phyloP scores from a whole-genome alignment of 2,888 invertebrate species.

The Heliothis peltigera region DNA sequence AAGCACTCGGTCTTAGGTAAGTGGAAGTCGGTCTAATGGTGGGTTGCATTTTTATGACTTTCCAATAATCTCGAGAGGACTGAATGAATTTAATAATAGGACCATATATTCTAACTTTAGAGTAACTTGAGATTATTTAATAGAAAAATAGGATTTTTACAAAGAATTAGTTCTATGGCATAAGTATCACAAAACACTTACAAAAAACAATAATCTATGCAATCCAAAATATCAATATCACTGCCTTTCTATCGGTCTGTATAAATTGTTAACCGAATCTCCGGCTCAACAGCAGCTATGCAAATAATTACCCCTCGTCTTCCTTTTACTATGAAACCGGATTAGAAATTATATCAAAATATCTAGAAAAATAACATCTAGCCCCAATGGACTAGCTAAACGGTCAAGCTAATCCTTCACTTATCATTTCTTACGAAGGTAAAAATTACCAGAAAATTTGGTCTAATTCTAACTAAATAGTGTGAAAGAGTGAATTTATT shows the following conservation, averaged over 20 bases:
- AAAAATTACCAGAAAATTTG: neutral
- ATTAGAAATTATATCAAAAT: constrained; percentile 5
- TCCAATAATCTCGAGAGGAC: neutral
- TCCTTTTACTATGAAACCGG: too few species aligned
- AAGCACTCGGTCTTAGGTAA: constrained; percentile 16
- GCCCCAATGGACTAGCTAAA: neutral
- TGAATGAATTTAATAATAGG: neutral
- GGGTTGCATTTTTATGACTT: constrained; percentile 34
- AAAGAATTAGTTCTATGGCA: too few species aligned
- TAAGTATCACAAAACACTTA: too few species aligned
- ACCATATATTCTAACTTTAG: neutral
- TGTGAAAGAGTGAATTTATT: too few species aligned
- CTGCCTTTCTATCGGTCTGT: neutral
- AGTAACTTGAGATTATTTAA: too few species aligned
- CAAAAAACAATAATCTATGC: neutral
- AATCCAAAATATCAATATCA: neutral
- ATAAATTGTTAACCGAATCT: neutral
- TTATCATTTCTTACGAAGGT: neutral
- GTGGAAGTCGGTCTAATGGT: constrained; percentile 27
- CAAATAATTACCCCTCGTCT: constrained; percentile 30
- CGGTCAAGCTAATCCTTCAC: constrained; percentile 2
- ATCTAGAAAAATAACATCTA: constrained; percentile 1
- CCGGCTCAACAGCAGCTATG: constrained; percentile 4
- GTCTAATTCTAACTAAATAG: neutral
- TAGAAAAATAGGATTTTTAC: too few species aligned